Conservation (phyloP, 2,113 vertebrate genomes). For the Heptranchias perlo region DNA sequence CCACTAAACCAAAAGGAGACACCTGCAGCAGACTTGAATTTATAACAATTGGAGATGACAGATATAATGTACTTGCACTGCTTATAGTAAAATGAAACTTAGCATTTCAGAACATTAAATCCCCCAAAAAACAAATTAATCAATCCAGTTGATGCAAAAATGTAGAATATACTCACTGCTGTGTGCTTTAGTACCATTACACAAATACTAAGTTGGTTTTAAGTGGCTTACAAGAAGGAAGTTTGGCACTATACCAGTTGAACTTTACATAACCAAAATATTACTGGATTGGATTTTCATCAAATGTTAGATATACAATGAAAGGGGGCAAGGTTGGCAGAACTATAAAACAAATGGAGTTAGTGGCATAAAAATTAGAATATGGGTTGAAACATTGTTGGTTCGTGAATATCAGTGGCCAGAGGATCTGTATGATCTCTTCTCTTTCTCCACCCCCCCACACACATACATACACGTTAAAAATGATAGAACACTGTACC, state of each 20-base stretch:
- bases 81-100: too few species aligned
- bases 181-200: neutral
- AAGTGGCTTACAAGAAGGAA: neutral
- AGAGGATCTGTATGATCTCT: neutral
- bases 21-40: too few species aligned
- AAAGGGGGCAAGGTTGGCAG: neutral
- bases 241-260: neutral
- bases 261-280: neutral
- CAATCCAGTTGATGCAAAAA: neutral
- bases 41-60: too few species aligned
- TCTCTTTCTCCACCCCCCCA: neutral
- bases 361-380: neutral
- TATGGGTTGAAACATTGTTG: neutral
- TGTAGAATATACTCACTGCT: neutral
- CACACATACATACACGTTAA: neutral
- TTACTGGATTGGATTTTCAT: neutral
- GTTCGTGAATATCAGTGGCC: neutral
- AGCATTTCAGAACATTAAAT: neutral
- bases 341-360: neutral
- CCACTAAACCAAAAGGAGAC: too few species aligned
- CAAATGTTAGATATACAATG: neutral
- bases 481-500: neutral
- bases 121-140: neutral
- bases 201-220: neutral
- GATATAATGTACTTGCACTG: too few species aligned